phyloP scores from a whole-genome alignment of 2,113 vertebrate genomes.

The Eurypyga helias region DNA sequence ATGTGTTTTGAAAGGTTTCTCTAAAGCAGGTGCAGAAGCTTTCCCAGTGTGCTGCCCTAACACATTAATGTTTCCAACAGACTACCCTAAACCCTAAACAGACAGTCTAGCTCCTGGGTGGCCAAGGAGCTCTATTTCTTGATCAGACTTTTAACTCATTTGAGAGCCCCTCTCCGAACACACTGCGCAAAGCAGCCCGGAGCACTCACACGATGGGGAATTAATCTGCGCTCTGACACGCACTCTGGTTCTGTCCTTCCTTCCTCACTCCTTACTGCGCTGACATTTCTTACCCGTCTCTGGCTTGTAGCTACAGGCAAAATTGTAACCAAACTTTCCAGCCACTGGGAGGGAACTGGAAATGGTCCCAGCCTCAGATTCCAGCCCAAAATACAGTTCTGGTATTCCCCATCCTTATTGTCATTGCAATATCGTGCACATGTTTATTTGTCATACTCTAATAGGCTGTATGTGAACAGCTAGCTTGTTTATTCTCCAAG shows the following conservation, averaged over 20 bases:
- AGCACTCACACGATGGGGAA: neutral
- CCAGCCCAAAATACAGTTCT: neutral
- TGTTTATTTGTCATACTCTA: slow-evolving; percentile 56
- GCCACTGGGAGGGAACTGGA: neutral
- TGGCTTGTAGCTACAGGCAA: neutral
- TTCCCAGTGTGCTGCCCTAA: neutral
- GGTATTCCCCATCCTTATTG: neutral
- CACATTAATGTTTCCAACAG: slow-evolving; percentile 3
- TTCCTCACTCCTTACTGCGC: neutral
- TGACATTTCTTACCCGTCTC: neutral
- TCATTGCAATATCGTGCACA: neutral
- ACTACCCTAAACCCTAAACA: neutral
- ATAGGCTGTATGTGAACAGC: slow-evolving; percentile 54
- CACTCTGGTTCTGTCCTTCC: neutral
- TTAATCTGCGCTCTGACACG: neutral
- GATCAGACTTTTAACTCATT: neutral
- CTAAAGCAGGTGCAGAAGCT: neutral
- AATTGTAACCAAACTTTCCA: slow-evolving; percentile 11
- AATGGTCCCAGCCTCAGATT: neutral
- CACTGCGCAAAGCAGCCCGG: neutral
- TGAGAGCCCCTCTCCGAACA: neutral
- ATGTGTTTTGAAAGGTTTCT: neutral
- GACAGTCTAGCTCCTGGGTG: neutral
- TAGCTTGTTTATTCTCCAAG: slow-evolving; percentile 72
- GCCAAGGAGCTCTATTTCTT: neutral